phyloP scores from a whole-genome alignment of 2,888 invertebrate species.

The Dione vanillae region DNA sequence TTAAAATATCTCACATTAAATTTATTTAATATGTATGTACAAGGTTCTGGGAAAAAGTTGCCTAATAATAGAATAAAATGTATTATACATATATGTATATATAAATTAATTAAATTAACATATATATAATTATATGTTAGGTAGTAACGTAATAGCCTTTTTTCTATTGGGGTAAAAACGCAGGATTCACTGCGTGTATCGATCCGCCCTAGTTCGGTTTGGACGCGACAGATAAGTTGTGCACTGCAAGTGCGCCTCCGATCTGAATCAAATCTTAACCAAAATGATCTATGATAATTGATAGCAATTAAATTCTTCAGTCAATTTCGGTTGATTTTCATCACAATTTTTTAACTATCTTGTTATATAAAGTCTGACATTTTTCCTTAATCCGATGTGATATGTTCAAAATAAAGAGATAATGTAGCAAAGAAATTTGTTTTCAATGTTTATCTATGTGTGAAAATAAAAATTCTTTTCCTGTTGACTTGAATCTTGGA shows the following conservation, averaged over 20 bases:
- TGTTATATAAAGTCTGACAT: no score
- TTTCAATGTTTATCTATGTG: no score
- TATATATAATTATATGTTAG: background rate
- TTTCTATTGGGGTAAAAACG: constrained; percentile 13
- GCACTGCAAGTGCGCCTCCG: constrained; percentile 16
- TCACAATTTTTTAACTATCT: no score
- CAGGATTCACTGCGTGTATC: constrained; percentile 46
- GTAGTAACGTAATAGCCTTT: background rate
- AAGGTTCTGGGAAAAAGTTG: background rate
- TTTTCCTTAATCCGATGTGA: background rate
- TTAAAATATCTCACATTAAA: background rate
- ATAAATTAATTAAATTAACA: background rate
- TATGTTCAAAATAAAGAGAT: background rate
- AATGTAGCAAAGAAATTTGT: no score
- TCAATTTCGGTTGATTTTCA: no score
- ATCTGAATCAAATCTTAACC: no score
- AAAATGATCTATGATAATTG: no score
- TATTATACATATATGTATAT: constrained; percentile 3
- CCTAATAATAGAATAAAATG: background rate
- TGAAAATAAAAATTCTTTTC: background rate
- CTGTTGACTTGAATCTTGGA: no score
- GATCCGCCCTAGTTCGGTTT: constrained; percentile 46
- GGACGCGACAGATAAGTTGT: constrained; percentile 37
- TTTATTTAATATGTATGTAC: background rate
- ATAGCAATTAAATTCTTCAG: no score